A percentile compares a stretch with the other conserved stretches of the same genome.
Conservation (phyloP, 2,797 vertebrate species). For the Squalus acanthias region DNA sequence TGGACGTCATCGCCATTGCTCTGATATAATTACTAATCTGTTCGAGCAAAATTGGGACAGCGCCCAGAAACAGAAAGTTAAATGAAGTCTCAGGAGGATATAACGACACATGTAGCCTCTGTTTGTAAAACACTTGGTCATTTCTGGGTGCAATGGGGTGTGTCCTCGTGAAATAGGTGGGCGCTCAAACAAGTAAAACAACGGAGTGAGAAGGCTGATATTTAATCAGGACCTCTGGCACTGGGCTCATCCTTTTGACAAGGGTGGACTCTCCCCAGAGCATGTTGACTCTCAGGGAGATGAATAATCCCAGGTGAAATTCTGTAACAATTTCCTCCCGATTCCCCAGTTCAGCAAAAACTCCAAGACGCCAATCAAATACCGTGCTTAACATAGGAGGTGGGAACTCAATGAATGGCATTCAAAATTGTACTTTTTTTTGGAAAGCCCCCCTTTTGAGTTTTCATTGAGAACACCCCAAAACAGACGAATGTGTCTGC, state of each 20-base stretch:
- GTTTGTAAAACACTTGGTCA: neutral
- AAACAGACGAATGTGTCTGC: too few relatives aligned
- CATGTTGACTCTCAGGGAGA: neutral
- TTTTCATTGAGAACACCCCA: too few relatives aligned
- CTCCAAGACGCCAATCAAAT: too few relatives aligned
- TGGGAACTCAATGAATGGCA: too few relatives aligned
- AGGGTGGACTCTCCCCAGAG: neutral
- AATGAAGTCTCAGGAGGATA: neutral
- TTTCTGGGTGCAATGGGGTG: neutral
- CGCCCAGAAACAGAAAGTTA: neutral
- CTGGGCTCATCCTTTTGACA: neutral
- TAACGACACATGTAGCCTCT: neutral
- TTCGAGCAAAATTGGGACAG: neutral
- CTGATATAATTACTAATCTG: neutral
- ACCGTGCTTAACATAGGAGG: too few relatives aligned
- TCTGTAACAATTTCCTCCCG: neutral
- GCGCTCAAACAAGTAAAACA: neutral
- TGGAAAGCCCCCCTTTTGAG: too few relatives aligned
- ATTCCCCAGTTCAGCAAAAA: too few relatives aligned
- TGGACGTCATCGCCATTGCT: neutral
- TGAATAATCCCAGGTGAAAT: neutral
- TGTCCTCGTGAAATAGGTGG: neutral
- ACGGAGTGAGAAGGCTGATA: neutral
- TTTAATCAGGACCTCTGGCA: neutral
- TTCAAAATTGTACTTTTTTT: too few relatives aligned